Evolutionary conservation across 2,797 vertebrate species (phyloP).

Genomic region (Muscicapa comitata): DNA sequence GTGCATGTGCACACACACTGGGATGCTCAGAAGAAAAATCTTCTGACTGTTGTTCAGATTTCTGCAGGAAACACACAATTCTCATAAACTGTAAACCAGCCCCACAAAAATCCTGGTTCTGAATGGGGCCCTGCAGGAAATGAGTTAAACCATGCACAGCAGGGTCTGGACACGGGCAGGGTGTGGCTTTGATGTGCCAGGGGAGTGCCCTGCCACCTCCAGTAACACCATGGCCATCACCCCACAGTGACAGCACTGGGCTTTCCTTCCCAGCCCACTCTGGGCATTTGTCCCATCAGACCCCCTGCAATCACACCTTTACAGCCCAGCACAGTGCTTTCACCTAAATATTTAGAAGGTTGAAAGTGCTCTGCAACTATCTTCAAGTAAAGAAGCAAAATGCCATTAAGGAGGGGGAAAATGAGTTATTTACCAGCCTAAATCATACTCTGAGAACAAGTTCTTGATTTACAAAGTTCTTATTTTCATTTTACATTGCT

Average conservation of each 20-base stretch:
- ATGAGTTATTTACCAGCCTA: neutral
- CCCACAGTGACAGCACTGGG: neutral
- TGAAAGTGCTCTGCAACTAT: neutral
- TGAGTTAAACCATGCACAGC: neutral
- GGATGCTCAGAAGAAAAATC: neutral
- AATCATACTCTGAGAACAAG: neutral
- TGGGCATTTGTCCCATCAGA: neutral
- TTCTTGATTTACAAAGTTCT: neutral
- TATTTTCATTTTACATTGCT: neutral
- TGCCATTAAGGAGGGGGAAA: neutral
- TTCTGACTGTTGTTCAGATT: neutral
- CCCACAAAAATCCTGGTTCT: neutral
- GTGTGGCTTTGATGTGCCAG: neutral
- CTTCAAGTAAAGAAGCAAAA: neutral
- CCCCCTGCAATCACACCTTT: neutral
- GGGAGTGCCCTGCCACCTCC: neutral
- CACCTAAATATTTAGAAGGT: neutral
- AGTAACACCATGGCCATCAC: neutral
- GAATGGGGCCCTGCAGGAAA: neutral
- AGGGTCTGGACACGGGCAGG: neutral
- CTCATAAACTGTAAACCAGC: fast-evolving
- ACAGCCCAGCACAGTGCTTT: neutral
- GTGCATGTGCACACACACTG: neutral
- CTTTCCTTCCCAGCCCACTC: neutral
- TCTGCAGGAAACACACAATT: neutral